These are phyloP conservation scores for Resseliella maxima DNA, from an alignment of 2,888 invertebrate species.

Conservation along the genomic window DNA sequence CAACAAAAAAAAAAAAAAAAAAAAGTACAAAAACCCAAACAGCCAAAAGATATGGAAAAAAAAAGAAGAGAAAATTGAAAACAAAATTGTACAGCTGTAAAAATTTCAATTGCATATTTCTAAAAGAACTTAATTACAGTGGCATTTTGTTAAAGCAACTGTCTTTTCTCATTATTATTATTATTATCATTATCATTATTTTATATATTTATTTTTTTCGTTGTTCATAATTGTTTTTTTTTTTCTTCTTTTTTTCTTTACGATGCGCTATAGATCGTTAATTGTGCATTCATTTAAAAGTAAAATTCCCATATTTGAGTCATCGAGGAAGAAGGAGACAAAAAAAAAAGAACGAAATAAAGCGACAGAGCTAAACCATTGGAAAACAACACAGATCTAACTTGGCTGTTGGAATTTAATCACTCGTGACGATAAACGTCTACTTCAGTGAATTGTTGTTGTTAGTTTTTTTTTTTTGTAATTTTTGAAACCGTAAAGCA, in stretches of 20 bases:
- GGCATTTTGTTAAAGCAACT: slow-evolving; percentile 6
- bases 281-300: slow-evolving; percentile 47
- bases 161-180: no score
- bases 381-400: slow-evolving; percentile 4
- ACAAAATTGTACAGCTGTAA: slow-evolving; percentile 10
- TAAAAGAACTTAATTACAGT: slow-evolving; percentile 45
- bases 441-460: slow-evolving; percentile 30
- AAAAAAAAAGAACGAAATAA: slow-evolving; percentile 25
- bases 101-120: slow-evolving; percentile 24
- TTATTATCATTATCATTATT: not conserved
- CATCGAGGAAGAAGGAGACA: not conserved
- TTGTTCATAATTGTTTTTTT: not conserved
- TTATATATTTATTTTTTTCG: not conserved
- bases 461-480: no score
- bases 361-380: no score
- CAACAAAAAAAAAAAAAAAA: not conserved
- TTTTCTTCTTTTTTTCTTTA: not conserved
- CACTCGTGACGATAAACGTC: slow-evolving; percentile 48
- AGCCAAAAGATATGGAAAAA: no score
- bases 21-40: not conserved
- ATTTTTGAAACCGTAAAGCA: slow-evolving; percentile 8
- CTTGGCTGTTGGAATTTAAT: slow-evolving; percentile 43
- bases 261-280: slow-evolving; percentile 25
- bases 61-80: no score
- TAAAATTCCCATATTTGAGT: slow-evolving; percentile 51